Percentiles rank a stretch among this genome's conserved stretches.
These are phyloP conservation scores for Stratiomys singularior DNA, from an alignment of 2,888 invertebrate genomes.

Conservation along the genomic window DNA sequence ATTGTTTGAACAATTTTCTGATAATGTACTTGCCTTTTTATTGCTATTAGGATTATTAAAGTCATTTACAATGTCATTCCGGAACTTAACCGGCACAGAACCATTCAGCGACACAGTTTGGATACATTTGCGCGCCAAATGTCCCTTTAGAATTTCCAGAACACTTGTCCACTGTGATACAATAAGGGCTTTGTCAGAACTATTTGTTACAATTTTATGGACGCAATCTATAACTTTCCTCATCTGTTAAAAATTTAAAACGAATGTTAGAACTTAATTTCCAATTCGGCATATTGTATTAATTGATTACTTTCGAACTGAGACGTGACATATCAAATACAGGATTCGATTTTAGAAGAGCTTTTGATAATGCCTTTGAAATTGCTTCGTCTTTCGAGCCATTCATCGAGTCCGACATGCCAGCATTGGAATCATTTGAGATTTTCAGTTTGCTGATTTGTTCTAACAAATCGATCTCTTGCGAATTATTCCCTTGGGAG, in stretches of 20 bases:
- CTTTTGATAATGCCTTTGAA: slow-evolving; percentile 70
- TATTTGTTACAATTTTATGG: slow-evolving; percentile 67
- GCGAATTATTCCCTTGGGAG: slow-evolving; percentile 63
- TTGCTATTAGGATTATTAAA: slow-evolving; percentile 74
- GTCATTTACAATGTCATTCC: slow-evolving; percentile 75
- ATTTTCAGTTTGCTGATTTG: slow-evolving; percentile 74
- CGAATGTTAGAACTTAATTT: no score
- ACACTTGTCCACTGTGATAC: slow-evolving; percentile 95
- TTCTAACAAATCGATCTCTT: slow-evolving; percentile 71
- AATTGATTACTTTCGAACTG: slow-evolving; percentile 69
- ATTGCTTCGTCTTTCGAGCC: slow-evolving; percentile 66
- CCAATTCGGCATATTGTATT: no score
- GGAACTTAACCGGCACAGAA: slow-evolving; percentile 74
- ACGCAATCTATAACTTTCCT: slow-evolving; percentile 70
- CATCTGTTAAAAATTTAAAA: slow-evolving; percentile 62
- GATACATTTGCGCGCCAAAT: slow-evolving; percentile 70
- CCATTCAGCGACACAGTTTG: slow-evolving; percentile 79
- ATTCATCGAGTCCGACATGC: slow-evolving; percentile 54
- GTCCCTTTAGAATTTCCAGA: slow-evolving; percentile 75
- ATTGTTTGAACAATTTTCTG: neutral
- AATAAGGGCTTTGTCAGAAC: slow-evolving; percentile 79
- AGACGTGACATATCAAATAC: slow-evolving; percentile 71
- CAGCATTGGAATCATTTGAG: slow-evolving; percentile 57
- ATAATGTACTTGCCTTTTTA: slow-evolving; percentile 67
- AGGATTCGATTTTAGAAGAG: slow-evolving; percentile 76